phyloP scores from a whole-genome alignment of 2,113 vertebrate species.

The Stictonetta naevosa region DNA sequence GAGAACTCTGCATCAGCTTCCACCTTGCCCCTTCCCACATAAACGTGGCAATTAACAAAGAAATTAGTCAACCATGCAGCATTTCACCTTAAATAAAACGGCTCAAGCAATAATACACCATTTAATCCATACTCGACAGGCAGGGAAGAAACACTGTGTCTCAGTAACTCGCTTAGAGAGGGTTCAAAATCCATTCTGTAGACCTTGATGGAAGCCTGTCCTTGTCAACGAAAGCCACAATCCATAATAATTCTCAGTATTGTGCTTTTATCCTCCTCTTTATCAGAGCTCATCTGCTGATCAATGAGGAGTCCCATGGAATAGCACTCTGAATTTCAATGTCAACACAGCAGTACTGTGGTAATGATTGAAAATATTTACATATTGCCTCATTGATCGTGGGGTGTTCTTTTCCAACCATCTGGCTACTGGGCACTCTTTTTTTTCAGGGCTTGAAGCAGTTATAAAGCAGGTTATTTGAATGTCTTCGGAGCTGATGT shows the following conservation, averaged over 20 bases:
- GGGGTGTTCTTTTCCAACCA: slow-evolving; percentile 70
- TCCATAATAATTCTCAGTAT: background rate
- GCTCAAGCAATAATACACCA: slow-evolving; percentile 14
- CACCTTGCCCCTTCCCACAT: background rate
- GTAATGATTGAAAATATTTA: slow-evolving; percentile 75
- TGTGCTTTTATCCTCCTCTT: slow-evolving; percentile 5
- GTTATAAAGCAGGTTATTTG: background rate
- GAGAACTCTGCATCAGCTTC: background rate
- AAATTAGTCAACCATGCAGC: background rate
- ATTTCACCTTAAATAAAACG: slow-evolving; percentile 46
- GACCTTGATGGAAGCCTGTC: background rate
- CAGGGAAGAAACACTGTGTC: background rate
- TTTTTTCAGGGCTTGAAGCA: slow-evolving; percentile 12
- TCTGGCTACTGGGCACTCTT: slow-evolving; percentile 67
- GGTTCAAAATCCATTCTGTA: background rate
- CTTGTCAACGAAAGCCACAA: background rate
- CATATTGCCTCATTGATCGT: slow-evolving; percentile 56
- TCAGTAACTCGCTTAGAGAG: background rate
- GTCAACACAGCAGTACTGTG: slow-evolving; percentile 54
- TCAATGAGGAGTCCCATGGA: slow-evolving; percentile 24
- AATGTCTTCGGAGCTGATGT: background rate
- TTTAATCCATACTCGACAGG: slow-evolving; percentile 5
- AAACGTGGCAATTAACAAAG: slow-evolving; percentile 26
- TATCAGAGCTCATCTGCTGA: slow-evolving; percentile 44
- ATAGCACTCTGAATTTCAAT: slow-evolving; percentile 51